Evolutionary conservation across 2,888 invertebrate genomes (phyloP).

Genomic region (Microplitis manilae): DNA sequence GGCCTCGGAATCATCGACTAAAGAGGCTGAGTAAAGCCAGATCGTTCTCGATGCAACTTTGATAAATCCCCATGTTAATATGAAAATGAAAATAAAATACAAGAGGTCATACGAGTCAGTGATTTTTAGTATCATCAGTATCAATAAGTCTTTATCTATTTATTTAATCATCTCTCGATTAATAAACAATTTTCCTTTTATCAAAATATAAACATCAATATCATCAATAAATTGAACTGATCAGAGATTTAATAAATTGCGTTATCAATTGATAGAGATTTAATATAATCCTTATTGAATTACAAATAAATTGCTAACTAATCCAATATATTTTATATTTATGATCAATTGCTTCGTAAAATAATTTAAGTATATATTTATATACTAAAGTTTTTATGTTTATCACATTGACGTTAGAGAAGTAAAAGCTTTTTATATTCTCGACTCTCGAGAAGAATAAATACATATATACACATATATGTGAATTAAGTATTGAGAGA

Average conservation of each 20-base stretch:
- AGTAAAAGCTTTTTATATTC: constrained; percentile 19
- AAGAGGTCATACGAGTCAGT: background rate
- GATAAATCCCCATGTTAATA: background rate
- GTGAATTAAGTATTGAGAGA: constrained; percentile 42
- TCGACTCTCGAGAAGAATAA: background rate
- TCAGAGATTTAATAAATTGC: background rate
- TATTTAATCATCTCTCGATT: background rate
- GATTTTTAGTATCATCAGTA: background rate
- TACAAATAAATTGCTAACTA: background rate
- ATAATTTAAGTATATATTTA: constrained; percentile 15
- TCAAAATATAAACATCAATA: background rate
- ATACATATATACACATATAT: background rate
- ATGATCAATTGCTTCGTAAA: constrained; percentile 10
- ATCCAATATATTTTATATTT: background rate
- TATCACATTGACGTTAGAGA: background rate
- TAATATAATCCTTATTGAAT: background rate
- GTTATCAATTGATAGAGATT: background rate
- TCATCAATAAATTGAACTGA: constrained; percentile 8
- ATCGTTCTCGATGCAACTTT: background rate
- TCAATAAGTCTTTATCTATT: background rate
- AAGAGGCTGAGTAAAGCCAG: background rate
- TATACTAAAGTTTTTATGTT: background rate
- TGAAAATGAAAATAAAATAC: background rate
- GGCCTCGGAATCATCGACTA: background rate
- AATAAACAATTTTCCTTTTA: too few relatives aligned